Evolutionary conservation across 2,888 invertebrate genomes (phyloP).

Genomic region (Brenthis hecate): DNA sequence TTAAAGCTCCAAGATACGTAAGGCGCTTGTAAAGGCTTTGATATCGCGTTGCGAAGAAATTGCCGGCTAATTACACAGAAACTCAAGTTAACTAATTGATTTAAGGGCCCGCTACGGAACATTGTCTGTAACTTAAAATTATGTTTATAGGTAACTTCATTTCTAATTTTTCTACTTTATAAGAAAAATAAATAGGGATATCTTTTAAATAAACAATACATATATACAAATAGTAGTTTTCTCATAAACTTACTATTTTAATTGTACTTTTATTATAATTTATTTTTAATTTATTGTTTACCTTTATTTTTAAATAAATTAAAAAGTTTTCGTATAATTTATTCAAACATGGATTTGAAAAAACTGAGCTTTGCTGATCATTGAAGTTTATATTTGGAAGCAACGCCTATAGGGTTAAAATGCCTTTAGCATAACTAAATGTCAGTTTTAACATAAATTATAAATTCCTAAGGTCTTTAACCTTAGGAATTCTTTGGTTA

Average conservation of each 20-base stretch:
- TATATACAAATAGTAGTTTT: neutral
- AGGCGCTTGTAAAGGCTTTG: slow-evolving; percentile 21
- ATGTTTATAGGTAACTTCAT: neutral
- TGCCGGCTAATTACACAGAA: slow-evolving; percentile 39
- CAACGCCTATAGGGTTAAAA: too few relatives aligned
- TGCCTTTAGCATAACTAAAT: too few relatives aligned
- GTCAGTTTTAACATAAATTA: too few relatives aligned
- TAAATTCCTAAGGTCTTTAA: too few relatives aligned
- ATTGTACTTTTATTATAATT: neutral
- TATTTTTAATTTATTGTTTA: neutral
- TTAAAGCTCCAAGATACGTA: slow-evolving; percentile 22
- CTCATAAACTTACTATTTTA: neutral
- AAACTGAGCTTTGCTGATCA: too few relatives aligned
- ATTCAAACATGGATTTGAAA: too few relatives aligned
- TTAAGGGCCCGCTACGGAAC: slow-evolving; percentile 32
- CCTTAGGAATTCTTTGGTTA: too few relatives aligned
- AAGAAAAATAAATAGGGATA: neutral
- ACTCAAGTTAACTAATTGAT: slow-evolving; percentile 38
- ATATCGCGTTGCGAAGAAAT: slow-evolving; percentile 28
- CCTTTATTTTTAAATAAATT: neutral
- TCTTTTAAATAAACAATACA: neutral
- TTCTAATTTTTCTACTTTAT: neutral
- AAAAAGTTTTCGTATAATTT: neutral
- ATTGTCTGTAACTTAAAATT: slow-evolving; percentile 15
- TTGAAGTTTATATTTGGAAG: too few relatives aligned